Evolutionary conservation across 2,888 invertebrate species (phyloP).

Genomic region (Catotricha subobsoleta): DNA sequence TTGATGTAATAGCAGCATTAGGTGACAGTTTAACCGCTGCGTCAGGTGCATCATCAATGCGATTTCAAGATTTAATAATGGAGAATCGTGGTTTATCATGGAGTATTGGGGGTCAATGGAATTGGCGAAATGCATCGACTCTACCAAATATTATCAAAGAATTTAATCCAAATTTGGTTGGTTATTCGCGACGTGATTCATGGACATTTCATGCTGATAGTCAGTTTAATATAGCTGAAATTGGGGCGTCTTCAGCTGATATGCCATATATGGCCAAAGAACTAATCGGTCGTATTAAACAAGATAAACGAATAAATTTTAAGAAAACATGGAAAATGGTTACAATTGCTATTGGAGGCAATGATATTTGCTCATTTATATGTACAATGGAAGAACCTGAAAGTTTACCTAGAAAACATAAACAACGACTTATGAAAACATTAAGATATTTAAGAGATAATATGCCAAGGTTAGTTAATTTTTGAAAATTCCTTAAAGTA

Average conservation of each 20-base stretch:
- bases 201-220: slow-evolving; percentile 23
- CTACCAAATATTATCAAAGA: slow-evolving; percentile 35
- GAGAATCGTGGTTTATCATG: slow-evolving; percentile 29
- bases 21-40: slow-evolving; percentile 37
- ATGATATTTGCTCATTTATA: slow-evolving; percentile 35
- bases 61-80: slow-evolving; percentile 23
- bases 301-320: slow-evolving; percentile 31
- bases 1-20: slow-evolving; percentile 35
- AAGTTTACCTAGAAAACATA: slow-evolving; percentile 26
- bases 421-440: slow-evolving; percentile 25
- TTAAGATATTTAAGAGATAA: slow-evolving; percentile 32
- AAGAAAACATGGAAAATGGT: slow-evolving; percentile 41
- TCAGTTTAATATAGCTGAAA: slow-evolving; percentile 36
- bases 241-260: slow-evolving; percentile 32
- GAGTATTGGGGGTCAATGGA: slow-evolving; percentile 28
- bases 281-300: slow-evolving; percentile 31
- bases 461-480: slow-evolving; percentile 34
- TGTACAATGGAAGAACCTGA: slow-evolving; percentile 28
- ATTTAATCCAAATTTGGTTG: slow-evolving; percentile 38
- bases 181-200: slow-evolving; percentile 33
- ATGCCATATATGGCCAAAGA: slow-evolving; percentile 34
- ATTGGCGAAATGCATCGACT: slow-evolving; percentile 31
- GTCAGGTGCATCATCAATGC: slow-evolving; percentile 29
- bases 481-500: too few relatives aligned
- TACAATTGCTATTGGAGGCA: slow-evolving; percentile 39